phyloP scores from a whole-genome alignment of 1,140 invertebrate genomes.

The Aphis gossypii region DNA sequence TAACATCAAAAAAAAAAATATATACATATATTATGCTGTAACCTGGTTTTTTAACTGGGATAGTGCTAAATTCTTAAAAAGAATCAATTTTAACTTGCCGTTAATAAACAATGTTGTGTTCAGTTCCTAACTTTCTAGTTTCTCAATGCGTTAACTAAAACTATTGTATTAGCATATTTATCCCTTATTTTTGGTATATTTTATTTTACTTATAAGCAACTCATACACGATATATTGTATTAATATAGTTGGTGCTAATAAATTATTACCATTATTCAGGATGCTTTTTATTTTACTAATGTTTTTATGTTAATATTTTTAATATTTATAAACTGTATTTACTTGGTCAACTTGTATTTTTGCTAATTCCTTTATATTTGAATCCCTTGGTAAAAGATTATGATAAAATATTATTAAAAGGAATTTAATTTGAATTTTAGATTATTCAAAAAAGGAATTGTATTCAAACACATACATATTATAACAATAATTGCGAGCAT shows the following conservation, averaged over 20 bases:
- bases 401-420: no score
- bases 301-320: background rate
- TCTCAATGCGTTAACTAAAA: constrained; percentile 40
- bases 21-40: background rate
- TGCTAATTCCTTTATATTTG: background rate
- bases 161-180: constrained; percentile 27
- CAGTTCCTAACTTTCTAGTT: constrained; percentile 56
- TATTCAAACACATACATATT: no score
- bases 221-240: constrained; percentile 16
- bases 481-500: no score
- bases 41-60: background rate
- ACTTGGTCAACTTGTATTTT: background rate
- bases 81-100: constrained; percentile 17
- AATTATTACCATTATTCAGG: constrained; percentile 40
- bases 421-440: no score
- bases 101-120: constrained; percentile 48
- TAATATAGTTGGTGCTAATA: constrained; percentile 54
- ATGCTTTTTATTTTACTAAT: background rate
- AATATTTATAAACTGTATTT: background rate
- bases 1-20: background rate
- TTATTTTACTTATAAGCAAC: constrained; percentile 1
- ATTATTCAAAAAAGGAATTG: no score
- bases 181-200: background rate
- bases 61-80: constrained; percentile 18
- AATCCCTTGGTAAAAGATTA: no score